Evolutionary conservation across 2,797 vertebrate genomes (phyloP).

Genomic region (Cynodonichthys magdalenae): DNA sequence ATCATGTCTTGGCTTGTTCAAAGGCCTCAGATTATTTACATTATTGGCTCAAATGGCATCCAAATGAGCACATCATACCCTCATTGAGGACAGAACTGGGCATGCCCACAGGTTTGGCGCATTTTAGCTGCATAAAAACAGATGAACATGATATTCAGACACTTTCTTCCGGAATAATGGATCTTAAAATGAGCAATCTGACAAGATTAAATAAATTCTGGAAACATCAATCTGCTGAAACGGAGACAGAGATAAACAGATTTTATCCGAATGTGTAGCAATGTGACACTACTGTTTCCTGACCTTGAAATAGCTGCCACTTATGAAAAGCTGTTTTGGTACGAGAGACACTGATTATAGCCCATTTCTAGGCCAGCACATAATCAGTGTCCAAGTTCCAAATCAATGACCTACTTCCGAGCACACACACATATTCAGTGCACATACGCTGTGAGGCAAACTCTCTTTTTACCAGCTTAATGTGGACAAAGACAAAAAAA

Average conservation of each 20-base stretch:
- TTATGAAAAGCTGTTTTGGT: slow-evolving; percentile 78
- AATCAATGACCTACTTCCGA: slow-evolving; percentile 83
- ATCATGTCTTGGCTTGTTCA: slow-evolving; percentile 78
- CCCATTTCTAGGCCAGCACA: slow-evolving; percentile 81
- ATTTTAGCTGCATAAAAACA: slow-evolving; percentile 47
- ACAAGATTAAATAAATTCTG: slow-evolving; percentile 49
- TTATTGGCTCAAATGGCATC: slow-evolving; percentile 73
- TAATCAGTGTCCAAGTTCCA: slow-evolving; percentile 81
- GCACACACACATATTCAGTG: slow-evolving; percentile 50
- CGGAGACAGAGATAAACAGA: slow-evolving; percentile 34
- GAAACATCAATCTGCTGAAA: slow-evolving; percentile 32
- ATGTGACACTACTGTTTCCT: slow-evolving; percentile 61
- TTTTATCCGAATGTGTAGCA: slow-evolving; percentile 25
- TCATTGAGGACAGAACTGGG: slow-evolving; percentile 63
- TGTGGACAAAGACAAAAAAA: slow-evolving; percentile 44
- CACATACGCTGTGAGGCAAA: slow-evolving; percentile 70
- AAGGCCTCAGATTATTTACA: slow-evolving; percentile 78
- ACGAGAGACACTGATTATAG: slow-evolving; percentile 78
- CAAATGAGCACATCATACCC: slow-evolving; percentile 59
- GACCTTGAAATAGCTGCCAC: slow-evolving; percentile 79
- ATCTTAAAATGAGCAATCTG: slow-evolving; percentile 50
- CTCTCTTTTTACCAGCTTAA: slow-evolving; percentile 65
- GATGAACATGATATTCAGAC: slow-evolving; percentile 47
- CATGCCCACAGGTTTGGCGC: slow-evolving; percentile 61
- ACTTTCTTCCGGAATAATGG: slow-evolving; percentile 27